Base-by-base conservation (phyloP, 2,888 invertebrate genomes). In the Malthinus seriepunctatus region DNA sequence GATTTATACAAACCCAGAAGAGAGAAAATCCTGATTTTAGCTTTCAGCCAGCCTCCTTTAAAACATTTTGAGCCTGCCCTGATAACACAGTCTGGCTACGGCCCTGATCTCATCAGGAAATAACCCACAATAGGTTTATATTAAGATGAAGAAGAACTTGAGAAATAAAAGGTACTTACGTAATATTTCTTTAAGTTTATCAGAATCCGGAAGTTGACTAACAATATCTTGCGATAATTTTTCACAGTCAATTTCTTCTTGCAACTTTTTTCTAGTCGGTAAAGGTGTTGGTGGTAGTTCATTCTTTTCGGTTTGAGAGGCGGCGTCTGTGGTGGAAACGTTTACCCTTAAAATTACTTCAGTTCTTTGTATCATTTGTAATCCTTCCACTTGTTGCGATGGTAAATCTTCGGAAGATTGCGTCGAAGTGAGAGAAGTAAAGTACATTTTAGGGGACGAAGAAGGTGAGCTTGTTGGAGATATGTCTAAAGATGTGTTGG, bases 171-270 rank as follows among this genome's bases (percentile, higher is more conserved):
- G 31, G n/a, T n/a, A 68, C 76, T 77, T 71, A 84, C 84, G 82
- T 70, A 87, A 78, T 64, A 90, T 82, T 62, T 85, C 84, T 74
- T 87, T 84, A 56, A 90, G 83, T 71, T 86, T 85, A 71, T 88
- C 88, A 59, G 83, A 81, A 32, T 86, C 83, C 14, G 83, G 80
- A 50, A 88, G 78, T 67, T 87, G 84, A 71, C 82, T 84, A 56
- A 85, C 82, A 57, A 88, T 78, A 72, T 88, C 87, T 62, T 83
- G 79, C 42, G 86, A 85, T 63, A 90, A 80, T 69, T 86, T 82
- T 72, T 92, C 91, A 79, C 90, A 91, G 69, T 90, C 91, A 66
- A 90, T 83, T 77, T 92, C 92, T 74, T 91, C 91, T 65, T 86
- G 84, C 42, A 85, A 80, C 67, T 86, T 87, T 69, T 83, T 84